phyloP scores from a whole-genome alignment of 2,888 invertebrate species.

The Magallana nippona region DNA sequence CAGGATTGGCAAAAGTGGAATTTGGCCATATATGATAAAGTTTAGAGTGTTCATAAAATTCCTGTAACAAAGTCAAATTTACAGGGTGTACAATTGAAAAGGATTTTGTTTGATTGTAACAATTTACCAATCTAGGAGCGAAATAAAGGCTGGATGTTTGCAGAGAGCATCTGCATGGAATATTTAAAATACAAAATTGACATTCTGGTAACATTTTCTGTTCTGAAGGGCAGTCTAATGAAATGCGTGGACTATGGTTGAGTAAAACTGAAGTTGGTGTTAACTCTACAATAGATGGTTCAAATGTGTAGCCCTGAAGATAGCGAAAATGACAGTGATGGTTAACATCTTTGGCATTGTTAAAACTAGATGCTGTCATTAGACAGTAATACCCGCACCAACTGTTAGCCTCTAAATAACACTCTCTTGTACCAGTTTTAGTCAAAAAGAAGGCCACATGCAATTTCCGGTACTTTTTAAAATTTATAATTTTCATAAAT shows the following conservation, averaged over 20 bases:
- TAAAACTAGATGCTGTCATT: too few species aligned
- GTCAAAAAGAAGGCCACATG: too few species aligned
- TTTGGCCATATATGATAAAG: too few species aligned
- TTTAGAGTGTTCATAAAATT: too few species aligned
- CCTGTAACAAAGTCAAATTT: too few species aligned
- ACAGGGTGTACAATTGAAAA: too few species aligned
- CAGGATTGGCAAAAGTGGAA: too few species aligned
- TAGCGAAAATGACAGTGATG: slow-evolving; percentile 17
- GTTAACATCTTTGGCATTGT: not conserved
- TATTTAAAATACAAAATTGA: slow-evolving; percentile 45
- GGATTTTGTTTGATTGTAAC: slow-evolving; percentile 16
- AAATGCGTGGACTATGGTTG: not conserved
- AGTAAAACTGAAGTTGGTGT: not conserved
- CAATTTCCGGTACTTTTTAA: too few species aligned
- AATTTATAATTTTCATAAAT: too few species aligned
- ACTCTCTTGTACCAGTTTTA: too few species aligned
- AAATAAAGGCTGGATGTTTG: slow-evolving; percentile 36
- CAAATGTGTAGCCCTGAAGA: not conserved
- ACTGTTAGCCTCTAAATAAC: too few species aligned
- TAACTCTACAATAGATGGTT: not conserved
- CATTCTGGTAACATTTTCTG: slow-evolving; percentile 40
- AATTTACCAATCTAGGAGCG: slow-evolving; percentile 40
- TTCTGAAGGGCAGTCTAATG: not conserved
- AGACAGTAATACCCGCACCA: too few species aligned
- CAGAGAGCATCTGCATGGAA: slow-evolving; percentile 49